Evolutionary conservation across 2,888 invertebrate genomes (phyloP), one percentile per base, ranked within the genome.

Genomic region (Drosophila barbarae): DNA sequence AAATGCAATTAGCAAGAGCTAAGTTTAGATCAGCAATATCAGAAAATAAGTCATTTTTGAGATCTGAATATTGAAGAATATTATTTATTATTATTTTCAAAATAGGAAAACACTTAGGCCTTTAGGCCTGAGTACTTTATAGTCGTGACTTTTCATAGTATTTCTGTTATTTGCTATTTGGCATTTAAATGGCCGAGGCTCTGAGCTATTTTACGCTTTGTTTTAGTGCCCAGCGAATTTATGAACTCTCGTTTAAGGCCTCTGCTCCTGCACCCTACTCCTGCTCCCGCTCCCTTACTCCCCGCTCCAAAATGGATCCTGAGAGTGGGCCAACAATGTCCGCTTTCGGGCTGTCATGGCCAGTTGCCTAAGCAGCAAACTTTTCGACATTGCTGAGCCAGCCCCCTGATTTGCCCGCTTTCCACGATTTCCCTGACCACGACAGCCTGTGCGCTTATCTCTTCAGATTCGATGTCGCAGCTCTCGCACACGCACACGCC

Each of bases 371-470:
- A 68, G 68, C 69, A 59, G 68, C 69, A 68, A 68, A 67, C 60
- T 68, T 68, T 68, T 68, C 60, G 60, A 68, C 68, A 68, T 63
- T 64, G 61, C 63, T 63, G 63, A 63, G 63, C 63, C 51, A 63
- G 64, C 52, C 63, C 44, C 28, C 12, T 28, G n/a, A 9, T 41
- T 18, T 21, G 10, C 12, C 59, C 38, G 53, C 53, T 53, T 41
- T 51, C 10, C 42, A 26, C 42, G 26, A 59, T 58, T 57, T 57
- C 26, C 54, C 64, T 51, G 66, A 56, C 61, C 69, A 63, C 76
- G 82, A 79, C 82, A 78, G 80, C 54, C 74, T 63, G 55, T 60
- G 60, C 65, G 75, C 81, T 79, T 79, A 79, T 79, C 79, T 80
- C 52, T 59, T 59, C 64, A 65, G 74, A 75, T 77, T 73, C 75